phyloP scores from a whole-genome alignment of 2,797 vertebrate genomes.

The Anguilla anguilla region DNA sequence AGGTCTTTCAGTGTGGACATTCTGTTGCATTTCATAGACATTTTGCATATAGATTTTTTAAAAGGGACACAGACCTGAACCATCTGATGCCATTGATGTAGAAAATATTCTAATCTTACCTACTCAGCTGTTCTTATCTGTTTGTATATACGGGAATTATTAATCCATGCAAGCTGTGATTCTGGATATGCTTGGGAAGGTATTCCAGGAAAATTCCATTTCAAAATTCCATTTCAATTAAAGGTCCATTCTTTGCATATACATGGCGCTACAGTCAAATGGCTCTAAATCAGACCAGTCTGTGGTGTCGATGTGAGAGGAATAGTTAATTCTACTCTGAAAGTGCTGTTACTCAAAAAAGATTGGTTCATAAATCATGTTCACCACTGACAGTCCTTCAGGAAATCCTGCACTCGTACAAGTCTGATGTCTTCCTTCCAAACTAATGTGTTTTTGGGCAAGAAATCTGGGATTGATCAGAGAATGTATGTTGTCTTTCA shows the following conservation, averaged over 20 bases:
- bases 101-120: not conserved
- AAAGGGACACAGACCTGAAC: too few relatives aligned
- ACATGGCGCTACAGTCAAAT: not conserved
- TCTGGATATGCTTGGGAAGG: not conserved
- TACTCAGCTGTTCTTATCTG: not conserved
- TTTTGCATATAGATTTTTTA: too few relatives aligned
- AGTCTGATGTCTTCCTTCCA: not conserved
- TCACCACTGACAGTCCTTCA: not conserved
- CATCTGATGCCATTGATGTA: not conserved
- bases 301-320: not conserved
- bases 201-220: not conserved
- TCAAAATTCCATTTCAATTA: not conserved
- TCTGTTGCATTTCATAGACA: not conserved
- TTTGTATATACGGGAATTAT: not conserved
- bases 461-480: not conserved
- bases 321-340: not conserved
- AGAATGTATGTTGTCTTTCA: not conserved
- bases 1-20: not conserved
- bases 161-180: not conserved
- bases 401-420: not conserved
- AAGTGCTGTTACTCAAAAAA: not conserved
- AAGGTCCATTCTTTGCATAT: not conserved
- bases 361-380: constrained; percentile 1
- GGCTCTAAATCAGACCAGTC: not conserved
- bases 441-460: not conserved